These are phyloP conservation scores for Orgyia antiqua DNA, from an alignment of 2,888 invertebrate genomes.

Conservation along the genomic window DNA sequence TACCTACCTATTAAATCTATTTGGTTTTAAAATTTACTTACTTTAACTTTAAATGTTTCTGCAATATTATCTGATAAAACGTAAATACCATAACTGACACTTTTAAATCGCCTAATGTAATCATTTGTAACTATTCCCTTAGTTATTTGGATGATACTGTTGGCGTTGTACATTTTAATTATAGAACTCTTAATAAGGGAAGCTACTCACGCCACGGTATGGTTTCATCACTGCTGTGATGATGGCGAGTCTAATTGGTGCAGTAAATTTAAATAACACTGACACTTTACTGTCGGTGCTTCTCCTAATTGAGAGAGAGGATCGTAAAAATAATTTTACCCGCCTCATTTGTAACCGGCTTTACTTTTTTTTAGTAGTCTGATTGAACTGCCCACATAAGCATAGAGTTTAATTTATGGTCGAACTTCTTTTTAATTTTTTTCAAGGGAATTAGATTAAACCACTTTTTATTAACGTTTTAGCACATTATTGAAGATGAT, in stretches of 20 bases:
- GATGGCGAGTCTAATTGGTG: conserved; percentile 74
- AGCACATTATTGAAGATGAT: conserved; percentile 23
- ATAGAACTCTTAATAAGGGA: conserved; percentile 73
- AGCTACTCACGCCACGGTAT: conserved; percentile 62
- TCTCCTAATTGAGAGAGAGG: conserved; percentile 72
- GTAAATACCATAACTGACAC: conserved; percentile 13
- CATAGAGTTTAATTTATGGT: conserved; percentile 56
- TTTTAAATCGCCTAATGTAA: conserved; percentile 30
- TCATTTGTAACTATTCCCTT: conserved; percentile 41
- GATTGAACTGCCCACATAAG: conserved; percentile 54
- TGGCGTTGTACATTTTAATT: conserved; percentile 66
- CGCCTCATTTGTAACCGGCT: conserved; percentile 70
- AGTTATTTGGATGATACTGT: conserved; percentile 44
- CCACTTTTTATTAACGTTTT: conserved; percentile 31
- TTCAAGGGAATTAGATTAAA: conserved; percentile 31
- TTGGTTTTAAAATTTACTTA: too few species aligned
- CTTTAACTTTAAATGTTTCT: too few species aligned
- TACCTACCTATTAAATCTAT: too few species aligned
- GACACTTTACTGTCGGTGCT: conserved; percentile 70
- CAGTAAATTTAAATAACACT: conserved; percentile 76
- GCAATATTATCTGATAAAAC: too few species aligned
- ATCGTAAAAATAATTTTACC: conserved; percentile 76
- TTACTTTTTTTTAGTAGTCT: conserved; percentile 56
- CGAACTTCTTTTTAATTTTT: conserved; percentile 39
- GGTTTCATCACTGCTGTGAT: conserved; percentile 65